Percentiles rank a stretch among this genome's conserved stretches.
Conservation (phyloP, 2,888 invertebrate species). For the Sepioteuthis lessoniana region DNA sequence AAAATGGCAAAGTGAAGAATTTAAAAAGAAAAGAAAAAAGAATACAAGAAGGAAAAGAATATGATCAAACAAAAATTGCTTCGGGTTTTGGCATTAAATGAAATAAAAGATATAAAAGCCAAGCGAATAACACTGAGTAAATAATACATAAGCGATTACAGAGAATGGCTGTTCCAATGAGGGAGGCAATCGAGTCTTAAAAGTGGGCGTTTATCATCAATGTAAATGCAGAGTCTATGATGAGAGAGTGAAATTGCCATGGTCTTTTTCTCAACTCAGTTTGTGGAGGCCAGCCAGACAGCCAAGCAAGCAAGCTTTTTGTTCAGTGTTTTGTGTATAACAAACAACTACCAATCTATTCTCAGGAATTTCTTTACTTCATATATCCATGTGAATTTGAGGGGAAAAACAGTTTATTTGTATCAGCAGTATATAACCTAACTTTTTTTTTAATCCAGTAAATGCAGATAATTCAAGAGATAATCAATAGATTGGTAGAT, state of each 20-base stretch:
- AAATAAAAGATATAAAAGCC: not conserved
- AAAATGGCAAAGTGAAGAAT: too few species aligned
- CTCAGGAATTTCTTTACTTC: not conserved
- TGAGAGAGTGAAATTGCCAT: not conserved
- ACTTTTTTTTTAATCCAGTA: too few species aligned
- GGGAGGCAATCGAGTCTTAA: not conserved
- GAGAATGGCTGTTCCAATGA: not conserved
- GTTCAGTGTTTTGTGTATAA: not conserved
- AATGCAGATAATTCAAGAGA: too few species aligned
- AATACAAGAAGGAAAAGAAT: not conserved
- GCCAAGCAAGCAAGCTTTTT: not conserved
- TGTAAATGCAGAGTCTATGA: not conserved
- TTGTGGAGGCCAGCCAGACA: not conserved
- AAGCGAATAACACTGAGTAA: too few species aligned
- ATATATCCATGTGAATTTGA: slow-evolving; percentile 15
- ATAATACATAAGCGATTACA: not conserved
- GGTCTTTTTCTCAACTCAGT: not conserved
- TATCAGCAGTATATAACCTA: too few species aligned
- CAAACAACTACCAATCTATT: not conserved
- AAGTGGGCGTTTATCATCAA: not conserved
- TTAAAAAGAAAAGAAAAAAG: too few species aligned
- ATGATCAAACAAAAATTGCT: not conserved
- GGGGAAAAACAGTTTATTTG: not conserved
- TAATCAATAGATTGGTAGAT: too few species aligned
- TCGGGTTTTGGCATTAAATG: not conserved